phyloP scores from a whole-genome alignment of 1,140 invertebrate species.

The Diorhabda sublineata region DNA sequence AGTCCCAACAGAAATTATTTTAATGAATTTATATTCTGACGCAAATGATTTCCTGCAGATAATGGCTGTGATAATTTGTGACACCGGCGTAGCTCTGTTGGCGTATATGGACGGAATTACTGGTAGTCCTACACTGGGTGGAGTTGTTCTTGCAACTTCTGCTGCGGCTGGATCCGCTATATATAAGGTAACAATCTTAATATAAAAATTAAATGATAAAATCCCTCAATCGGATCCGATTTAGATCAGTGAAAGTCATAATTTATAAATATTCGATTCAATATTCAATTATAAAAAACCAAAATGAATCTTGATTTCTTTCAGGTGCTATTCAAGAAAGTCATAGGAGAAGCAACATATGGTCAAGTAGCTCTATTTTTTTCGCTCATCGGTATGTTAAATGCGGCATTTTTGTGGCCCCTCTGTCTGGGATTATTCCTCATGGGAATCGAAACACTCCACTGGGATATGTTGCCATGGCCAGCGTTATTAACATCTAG shows the following conservation, averaged over 20 bases:
- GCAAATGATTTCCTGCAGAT: slow-evolving; percentile 59
- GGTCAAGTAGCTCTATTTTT: slow-evolving; percentile 86
- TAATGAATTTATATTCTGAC: too few species aligned
- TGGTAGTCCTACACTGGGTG: slow-evolving; percentile 81
- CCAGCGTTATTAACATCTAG: slow-evolving; percentile 71
- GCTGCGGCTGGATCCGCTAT: slow-evolving; percentile 87
- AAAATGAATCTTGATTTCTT: neutral
- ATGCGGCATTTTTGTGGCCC: slow-evolving; percentile 81
- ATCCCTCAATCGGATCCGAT: too few species aligned
- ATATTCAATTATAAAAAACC: too few species aligned
- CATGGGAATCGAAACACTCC: slow-evolving; percentile 74
- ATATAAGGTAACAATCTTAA: slow-evolving; percentile 66
- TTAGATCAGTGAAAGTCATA: too few species aligned
- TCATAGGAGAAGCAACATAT: slow-evolving; percentile 84
- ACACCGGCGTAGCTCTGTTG: slow-evolving; percentile 87
- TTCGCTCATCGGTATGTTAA: slow-evolving; percentile 78
- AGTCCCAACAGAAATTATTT: too few species aligned
- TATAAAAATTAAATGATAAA: slow-evolving; percentile 20
- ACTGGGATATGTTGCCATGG: slow-evolving; percentile 78
- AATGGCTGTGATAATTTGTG: slow-evolving; percentile 89
- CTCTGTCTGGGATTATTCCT: slow-evolving; percentile 78
- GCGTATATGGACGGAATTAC: slow-evolving; percentile 95
- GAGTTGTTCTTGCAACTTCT: slow-evolving; percentile 83
- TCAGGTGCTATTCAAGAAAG: slow-evolving; percentile 40
- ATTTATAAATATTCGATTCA: too few species aligned